Percentiles rank a stretch among this genome's conserved stretches.
Conservation (phyloP, 2,888 invertebrate species). For the Smittia sp. region DNA sequence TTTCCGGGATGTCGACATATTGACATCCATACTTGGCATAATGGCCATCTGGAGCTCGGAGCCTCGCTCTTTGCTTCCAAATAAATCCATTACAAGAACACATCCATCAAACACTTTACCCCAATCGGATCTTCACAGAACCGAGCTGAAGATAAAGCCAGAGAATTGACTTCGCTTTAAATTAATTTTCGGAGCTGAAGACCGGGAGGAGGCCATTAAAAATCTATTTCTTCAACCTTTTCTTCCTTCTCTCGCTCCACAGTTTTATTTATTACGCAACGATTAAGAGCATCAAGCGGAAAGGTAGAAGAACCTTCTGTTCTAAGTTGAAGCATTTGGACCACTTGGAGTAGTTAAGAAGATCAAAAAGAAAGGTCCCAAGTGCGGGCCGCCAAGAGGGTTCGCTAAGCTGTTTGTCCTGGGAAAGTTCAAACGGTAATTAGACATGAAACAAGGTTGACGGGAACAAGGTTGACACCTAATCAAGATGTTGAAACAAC, state of each 20-base stretch:
- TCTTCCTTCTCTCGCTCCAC: neutral
- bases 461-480: too few species aligned
- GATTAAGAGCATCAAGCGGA: neutral
- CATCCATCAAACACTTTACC: slow-evolving; percentile 18
- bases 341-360: neutral
- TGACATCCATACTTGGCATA: neutral
- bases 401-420: too few species aligned
- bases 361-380: slow-evolving; percentile 10
- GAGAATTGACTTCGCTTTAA: neutral
- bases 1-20: slow-evolving; percentile 19
- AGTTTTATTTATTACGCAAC: neutral
- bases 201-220: slow-evolving; percentile 18
- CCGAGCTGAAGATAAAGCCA: neutral
- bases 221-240: slow-evolving; percentile 20
- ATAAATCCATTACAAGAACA: slow-evolving; percentile 3
- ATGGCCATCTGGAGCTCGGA: slow-evolving; percentile 5
- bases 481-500: too few species aligned
- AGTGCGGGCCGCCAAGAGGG: neutral
- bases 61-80: neutral
- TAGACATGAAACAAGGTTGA: too few species aligned
- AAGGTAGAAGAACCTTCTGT: too few species aligned
- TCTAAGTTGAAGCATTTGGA: neutral
- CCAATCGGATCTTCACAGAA: neutral
- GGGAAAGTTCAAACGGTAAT: too few species aligned
- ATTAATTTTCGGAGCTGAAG: neutral